phyloP scores from a whole-genome alignment of 2,113 vertebrate species.

The Narcine bancroftii region DNA sequence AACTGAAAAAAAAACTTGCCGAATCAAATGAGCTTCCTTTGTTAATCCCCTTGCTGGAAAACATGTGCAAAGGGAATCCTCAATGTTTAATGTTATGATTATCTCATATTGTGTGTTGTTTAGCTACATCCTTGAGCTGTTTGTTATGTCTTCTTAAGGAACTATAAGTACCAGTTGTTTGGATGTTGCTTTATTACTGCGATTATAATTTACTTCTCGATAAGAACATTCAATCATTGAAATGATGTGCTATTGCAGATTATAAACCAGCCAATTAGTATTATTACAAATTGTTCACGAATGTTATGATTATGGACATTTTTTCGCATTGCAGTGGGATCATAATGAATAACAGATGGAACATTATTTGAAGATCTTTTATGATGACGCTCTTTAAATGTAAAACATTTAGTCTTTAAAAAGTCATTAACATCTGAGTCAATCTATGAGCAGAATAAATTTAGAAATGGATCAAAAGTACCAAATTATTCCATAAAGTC shows the following conservation, averaged over 20 bases:
- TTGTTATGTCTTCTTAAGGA: not conserved
- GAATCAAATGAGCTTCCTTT: not conserved
- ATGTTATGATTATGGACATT: not conserved
- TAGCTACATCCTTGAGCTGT: not conserved
- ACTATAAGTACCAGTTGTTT: constrained; percentile 7
- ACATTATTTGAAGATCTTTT: not conserved
- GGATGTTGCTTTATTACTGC: not conserved
- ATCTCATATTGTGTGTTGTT: not conserved
- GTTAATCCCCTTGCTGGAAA: not conserved
- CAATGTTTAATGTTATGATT: not conserved
- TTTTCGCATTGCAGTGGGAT: not conserved
- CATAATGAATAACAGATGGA: not conserved
- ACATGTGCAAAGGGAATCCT: not conserved
- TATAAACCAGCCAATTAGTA: not conserved
- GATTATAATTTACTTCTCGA: not conserved
- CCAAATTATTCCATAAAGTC: not conserved
- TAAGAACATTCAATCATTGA: not conserved
- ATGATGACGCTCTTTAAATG: not conserved
- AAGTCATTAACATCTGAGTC: not conserved
- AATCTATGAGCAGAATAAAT: not conserved
- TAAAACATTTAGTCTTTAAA: not conserved
- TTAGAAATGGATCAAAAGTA: not conserved
- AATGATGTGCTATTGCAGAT: too few relatives aligned
- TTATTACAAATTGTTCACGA: not conserved
- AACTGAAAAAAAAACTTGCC: not conserved